Base-by-base conservation (phyloP, 1,140 invertebrate genomes). In the Pinna nobilis region DNA sequence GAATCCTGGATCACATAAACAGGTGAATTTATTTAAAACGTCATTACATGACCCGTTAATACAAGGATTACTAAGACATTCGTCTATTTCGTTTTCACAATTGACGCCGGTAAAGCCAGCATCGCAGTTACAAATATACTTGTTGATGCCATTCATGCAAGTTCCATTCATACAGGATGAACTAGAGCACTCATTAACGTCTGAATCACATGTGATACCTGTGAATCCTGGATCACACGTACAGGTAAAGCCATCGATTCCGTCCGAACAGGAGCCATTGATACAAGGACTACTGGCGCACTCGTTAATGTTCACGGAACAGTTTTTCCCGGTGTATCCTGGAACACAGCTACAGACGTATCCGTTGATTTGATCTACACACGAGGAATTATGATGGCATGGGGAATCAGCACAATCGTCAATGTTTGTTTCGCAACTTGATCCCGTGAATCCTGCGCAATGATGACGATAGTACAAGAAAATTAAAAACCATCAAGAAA, bases 211-310 rank as follows among this genome's bases (percentile, higher is more conserved):
- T 15, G 76, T 72, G 5, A n/a, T 63, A 13, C 86, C 86, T 11
- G 70, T 76, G 69, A 72, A 85, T 11, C 70, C 71, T 7, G 75
- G 64, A 18, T 50, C 53, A 78, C 83, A 85, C 4, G 64, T 51
- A 60, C 83, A 84, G 7, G 25, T 33, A 44, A 78, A 85, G 20
- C 64, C 69, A 18, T 71, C 70, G 23, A 67, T 90, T 83, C 97
- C 95, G 32, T 95, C 91, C 89, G 96, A 97, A 57, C 94, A 96
- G 25, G 93, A 96, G 6, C 95, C 96, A 89, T 98, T 95, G 60
- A 93, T 90, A 87, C 97, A 98, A 20, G 41, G 71, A 13, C 15
- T 39, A 44, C 60, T 69, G 1, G 44, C 61, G 44, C 70, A 73
- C 30, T 65, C 65, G 39, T 76, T 44, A 11, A 70, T 71, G 25